Conservation (phyloP, 2,797 vertebrate species). For the Muraenolepis orangiensis region DNA sequence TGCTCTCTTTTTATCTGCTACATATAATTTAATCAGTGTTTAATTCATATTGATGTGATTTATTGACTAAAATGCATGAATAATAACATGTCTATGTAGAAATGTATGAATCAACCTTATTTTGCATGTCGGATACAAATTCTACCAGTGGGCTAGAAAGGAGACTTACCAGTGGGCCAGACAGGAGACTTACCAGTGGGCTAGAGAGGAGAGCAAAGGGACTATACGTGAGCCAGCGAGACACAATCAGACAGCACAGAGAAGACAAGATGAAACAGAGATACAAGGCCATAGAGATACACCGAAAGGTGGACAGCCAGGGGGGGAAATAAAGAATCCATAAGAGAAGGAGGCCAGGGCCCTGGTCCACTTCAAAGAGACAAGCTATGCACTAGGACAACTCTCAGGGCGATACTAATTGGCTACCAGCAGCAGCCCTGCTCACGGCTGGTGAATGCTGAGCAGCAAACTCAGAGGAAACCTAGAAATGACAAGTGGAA, state of each 20-base stretch:
- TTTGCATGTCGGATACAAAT: too few relatives aligned
- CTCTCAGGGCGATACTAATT: background rate
- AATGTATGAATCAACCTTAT: too few relatives aligned
- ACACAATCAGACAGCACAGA: too few relatives aligned
- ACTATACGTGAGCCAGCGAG: background rate
- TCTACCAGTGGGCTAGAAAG: too few relatives aligned
- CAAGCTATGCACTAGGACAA: background rate
- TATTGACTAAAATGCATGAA: too few relatives aligned
- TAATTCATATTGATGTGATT: too few relatives aligned
- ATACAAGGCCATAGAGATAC: background rate
- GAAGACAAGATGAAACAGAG: background rate
- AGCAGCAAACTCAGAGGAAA: background rate
- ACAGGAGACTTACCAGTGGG: too few relatives aligned
- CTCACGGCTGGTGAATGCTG: background rate
- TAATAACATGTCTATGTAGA: too few relatives aligned
- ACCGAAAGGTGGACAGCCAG: background rate
- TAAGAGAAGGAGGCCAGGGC: background rate
- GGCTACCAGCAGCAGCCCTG: background rate
- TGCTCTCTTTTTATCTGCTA: too few relatives aligned
- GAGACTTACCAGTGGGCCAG: too few relatives aligned
- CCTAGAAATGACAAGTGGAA: background rate
- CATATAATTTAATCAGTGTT: too few relatives aligned
- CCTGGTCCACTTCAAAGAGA: background rate
- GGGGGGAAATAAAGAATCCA: background rate
- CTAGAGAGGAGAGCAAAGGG: too few relatives aligned